Percentiles rank a stretch among this genome's conserved stretches.
These are phyloP conservation scores for Orchesella flavescens DNA, from an alignment of 2,888 invertebrate species.

Conservation along the genomic window DNA sequence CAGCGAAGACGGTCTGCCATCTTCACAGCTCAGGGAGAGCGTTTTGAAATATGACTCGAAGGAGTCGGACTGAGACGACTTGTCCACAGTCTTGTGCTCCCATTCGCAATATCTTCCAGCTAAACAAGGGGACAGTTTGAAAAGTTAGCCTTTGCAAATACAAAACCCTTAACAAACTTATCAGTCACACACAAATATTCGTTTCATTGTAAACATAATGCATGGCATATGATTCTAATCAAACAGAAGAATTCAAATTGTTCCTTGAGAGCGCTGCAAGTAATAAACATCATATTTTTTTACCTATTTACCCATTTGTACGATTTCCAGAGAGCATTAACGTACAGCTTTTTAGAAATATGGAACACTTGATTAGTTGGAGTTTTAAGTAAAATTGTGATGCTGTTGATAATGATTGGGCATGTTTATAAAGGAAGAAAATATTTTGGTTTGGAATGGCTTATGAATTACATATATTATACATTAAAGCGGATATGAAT, in stretches of 20 bases:
- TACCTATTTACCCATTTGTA: slow-evolving; percentile 21
- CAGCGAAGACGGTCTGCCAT: slow-evolving; percentile 84
- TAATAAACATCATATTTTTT: not conserved
- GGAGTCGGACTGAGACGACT: slow-evolving; percentile 81
- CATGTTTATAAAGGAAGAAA: no score
- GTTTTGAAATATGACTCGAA: slow-evolving; percentile 87
- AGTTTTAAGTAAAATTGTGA: not conserved
- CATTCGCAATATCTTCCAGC: slow-evolving; percentile 92
- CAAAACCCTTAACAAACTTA: no score
- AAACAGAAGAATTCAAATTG: not conserved
- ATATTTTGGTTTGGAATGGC: no score
- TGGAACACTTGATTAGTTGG: not conserved
- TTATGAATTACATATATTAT: no score
- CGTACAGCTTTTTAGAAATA: slow-evolving; percentile 47
- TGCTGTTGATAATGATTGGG: no score
- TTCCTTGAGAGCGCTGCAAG: not conserved
- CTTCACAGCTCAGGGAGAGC: slow-evolving; percentile 83
- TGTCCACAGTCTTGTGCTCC: slow-evolving; percentile 86
- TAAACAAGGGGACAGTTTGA: slow-evolving; percentile 72
- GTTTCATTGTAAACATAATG: not conserved
- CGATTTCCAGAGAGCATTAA: slow-evolving; percentile 50
- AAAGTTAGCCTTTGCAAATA: no score
- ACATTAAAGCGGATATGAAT: no score
- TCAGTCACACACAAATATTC: no score
- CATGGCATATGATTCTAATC: not conserved